phyloP scores from a whole-genome alignment of 2,888 invertebrate genomes.

The Fragum fragum region DNA sequence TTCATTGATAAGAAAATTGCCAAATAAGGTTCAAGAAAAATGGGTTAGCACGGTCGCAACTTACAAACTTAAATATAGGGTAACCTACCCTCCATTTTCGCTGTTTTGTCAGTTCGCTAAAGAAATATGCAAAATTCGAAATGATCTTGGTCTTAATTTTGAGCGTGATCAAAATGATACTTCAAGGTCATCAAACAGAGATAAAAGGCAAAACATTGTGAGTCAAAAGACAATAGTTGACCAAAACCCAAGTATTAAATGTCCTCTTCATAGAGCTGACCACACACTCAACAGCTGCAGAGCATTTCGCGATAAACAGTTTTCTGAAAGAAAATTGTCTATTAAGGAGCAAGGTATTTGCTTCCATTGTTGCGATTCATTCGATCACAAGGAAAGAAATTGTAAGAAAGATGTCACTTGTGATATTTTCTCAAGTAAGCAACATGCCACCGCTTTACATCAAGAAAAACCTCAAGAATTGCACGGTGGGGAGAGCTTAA shows the following conservation, averaged over 20 bases:
- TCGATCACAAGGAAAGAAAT: background rate
- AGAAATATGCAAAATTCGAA: background rate
- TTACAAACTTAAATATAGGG: background rate
- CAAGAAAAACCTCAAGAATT: background rate
- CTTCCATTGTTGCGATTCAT: constrained; percentile 1
- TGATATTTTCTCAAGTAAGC: background rate
- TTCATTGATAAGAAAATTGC: constrained; percentile 52
- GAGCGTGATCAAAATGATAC: background rate
- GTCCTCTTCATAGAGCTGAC: background rate
- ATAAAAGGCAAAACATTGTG: background rate
- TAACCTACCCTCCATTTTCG: constrained; percentile 4
- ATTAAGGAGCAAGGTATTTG: background rate
- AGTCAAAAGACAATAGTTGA: constrained; percentile 10
- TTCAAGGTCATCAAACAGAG: background rate
- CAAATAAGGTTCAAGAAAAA: constrained; percentile 27
- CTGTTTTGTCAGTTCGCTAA: too few relatives aligned
- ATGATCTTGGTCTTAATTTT: constrained; percentile 4
- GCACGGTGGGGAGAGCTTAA: background rate
- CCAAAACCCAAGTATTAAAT: background rate
- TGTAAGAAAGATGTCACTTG: background rate
- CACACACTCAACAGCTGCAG: background rate
- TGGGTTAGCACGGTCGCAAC: background rate
- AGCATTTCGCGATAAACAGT: background rate
- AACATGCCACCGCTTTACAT: background rate
- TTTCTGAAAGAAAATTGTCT: background rate